Evolutionary conservation across 2,113 vertebrate genomes (phyloP), one percentile per base, ranked within the genome.

Genomic region (Phalacrocorax brasilianus): DNA sequence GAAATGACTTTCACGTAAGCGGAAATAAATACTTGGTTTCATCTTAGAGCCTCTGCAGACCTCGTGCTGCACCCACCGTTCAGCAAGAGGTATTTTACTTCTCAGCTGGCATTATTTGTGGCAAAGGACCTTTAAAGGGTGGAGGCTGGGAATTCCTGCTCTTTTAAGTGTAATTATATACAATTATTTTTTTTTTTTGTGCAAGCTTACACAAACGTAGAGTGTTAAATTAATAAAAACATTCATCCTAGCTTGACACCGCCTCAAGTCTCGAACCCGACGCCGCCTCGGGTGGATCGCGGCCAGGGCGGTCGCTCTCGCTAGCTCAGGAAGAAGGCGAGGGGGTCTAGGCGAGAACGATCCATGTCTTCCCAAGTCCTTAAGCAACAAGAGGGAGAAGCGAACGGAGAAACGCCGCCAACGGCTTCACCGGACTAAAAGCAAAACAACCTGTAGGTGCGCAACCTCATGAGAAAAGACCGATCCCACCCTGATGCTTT

Each of bases 131-230:
- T 50, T 42, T 24, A 17, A 24, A 74, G 47, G 35, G 56, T 11
- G 63, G 68, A 92, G 55, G 89, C 73, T 79, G 84, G 78, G 28
- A 62, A 85, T 44, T 89, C 76, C 67, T 85, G 74, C 71, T 79
- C 76, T 68, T 81, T 35, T 8, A 50, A 68, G 27, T 53, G 66
- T 24, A 45, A 73, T 88, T 91, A 91, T 68, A 76, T 70, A 95
- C 92, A 85, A 49, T 30, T 68, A 5, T 10, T 22, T 18, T 12
- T 8, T 76, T 65, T 12, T 7, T 79, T 61, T 82, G 79, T 72
- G 91, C 71, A 79, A 89, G 89, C 66, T 88, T 38, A 79, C 62
- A 82, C 14, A 7, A 59, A 73, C 52, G 33, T 56, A 63, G 50
- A 78, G 82, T 8, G 50, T 58, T 73, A 45, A 38, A 73, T 65